Percentiles rank a stretch among this genome's conserved stretches.
These are phyloP conservation scores for Diarsia dahlii DNA, from an alignment of 2,888 invertebrate species.

Conservation along the genomic window DNA sequence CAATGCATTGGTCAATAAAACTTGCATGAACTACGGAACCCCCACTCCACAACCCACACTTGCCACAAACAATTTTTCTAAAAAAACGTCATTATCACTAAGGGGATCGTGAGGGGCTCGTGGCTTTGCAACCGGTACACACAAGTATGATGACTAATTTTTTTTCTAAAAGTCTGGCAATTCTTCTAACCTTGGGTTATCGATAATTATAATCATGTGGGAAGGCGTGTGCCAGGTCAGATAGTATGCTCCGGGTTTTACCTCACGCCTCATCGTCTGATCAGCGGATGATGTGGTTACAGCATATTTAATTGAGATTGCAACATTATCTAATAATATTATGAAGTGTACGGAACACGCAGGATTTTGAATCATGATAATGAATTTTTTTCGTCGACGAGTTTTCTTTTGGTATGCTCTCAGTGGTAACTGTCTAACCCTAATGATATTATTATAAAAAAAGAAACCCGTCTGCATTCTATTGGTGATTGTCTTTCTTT, in stretches of 20 bases:
- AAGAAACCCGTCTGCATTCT: neutral
- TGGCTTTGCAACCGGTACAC: constrained; percentile 10
- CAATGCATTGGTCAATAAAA: neutral
- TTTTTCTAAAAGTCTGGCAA: neutral
- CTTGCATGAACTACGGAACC: constrained; percentile 27
- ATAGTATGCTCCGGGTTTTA: neutral
- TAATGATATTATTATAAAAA: too few relatives aligned
- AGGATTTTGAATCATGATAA: neutral
- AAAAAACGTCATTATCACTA: neutral
- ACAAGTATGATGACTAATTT: constrained; percentile 10
- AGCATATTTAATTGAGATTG: neutral
- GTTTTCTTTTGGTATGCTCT: neutral
- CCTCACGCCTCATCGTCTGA: neutral
- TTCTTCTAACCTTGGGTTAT: constrained; percentile 27
- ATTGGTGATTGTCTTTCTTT: neutral
- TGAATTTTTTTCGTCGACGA: neutral
- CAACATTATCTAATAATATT: too few relatives aligned
- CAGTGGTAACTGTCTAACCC: too few relatives aligned
- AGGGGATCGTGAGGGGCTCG: constrained; percentile 40
- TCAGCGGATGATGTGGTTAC: constrained; percentile 4
- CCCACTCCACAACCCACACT: too few relatives aligned
- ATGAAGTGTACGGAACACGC: neutral
- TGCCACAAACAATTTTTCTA: neutral
- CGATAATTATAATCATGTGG: neutral
- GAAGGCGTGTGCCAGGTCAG: neutral